Evolutionary conservation across 1,140 invertebrate species (phyloP), one percentile per base, ranked within the genome.

Genomic region (Drosophila serrata): DNA sequence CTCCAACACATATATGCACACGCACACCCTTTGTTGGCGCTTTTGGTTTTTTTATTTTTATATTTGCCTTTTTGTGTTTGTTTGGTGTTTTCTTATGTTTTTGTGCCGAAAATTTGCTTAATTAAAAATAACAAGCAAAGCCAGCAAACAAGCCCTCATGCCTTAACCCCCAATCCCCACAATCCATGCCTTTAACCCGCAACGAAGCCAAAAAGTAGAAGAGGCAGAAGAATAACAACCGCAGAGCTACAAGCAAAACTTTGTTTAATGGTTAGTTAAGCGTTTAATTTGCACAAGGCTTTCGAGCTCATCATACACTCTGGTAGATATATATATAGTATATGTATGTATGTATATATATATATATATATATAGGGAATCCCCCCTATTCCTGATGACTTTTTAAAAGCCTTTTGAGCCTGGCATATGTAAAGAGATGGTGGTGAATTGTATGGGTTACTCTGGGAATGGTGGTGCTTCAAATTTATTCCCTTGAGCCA

Each of bases 261-360:
- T 87, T 87, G 75, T 87, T 87, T 87, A 87, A 87, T 87, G 79
- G 82, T 87, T 87, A 87, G 82, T 87, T 87, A 87, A 87, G 84
- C 82, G 82, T 87, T 87, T 87, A 82, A 87, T 87, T 87, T 87
- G 79, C 82, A 76, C 74, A 76, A 76, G 61, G 61, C 74, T 74
- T 55, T 40, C 39, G 37, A 67, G 73, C 61, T 75, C 62, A 67
- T 76, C 61, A 67, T 59, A 19, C 73, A 49, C 35, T 40, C 31
- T 19, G 15, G n/a, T 46, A n/a, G 19, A 22, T 59, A 15, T 59
- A 37, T 53, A 35, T 59, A 37, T 53, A 35, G 4, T n/a, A n/a
- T 24, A 46, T 15, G 15, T 24, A 29, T 48, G 3, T 29, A 12
- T 31, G 13, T 59, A 17, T 57, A 15, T 46, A 35, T 53, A 24